Base-by-base conservation (phyloP, 2,888 invertebrate species). In the Stenodera caucasica region DNA sequence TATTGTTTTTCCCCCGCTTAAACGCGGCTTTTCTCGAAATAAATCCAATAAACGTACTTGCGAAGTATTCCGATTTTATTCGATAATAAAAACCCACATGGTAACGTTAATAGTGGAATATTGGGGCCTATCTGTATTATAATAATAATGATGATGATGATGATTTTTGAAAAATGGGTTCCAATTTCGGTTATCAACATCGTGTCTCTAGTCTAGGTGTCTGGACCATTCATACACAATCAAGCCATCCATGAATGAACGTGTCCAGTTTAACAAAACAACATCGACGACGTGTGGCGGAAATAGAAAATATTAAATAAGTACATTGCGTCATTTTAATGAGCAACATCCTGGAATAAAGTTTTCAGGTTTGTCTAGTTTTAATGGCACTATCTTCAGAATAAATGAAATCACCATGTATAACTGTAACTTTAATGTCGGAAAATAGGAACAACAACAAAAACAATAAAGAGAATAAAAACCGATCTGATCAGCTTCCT, bases 321-420 rank as follows among this genome's bases (percentile, higher is more conserved):
- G 64, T 67, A 67, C 61, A 64, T 58, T 62, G 67, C 67, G 68
- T 68, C 66, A 66, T 62, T 66, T 69, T 70, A 70, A 70, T 70
- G 66, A 65, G 67, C 67, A 63, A 65, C 70, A 69, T 70, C 70
- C 70, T 69, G 70, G 59, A 64, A 63, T 66, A 68, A 55, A 62
- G 64, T 68, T 66, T 66, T 68, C 70, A 66, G 70, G 70, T 70
- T 68, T 69, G 68, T 70, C 70, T 70, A 67, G 67, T 69, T 60
- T 70, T 69, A 67, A 69, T 68, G 60, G 60, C 60, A 62, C 59
- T 60, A 64, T 61, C 45, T 61, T 66, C 60, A 57, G 67, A 67
- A 68, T 70, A 67, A 69, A 70, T 67, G 64, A 63, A 69, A 63
- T 59, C 59, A 51, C 53, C 63, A 51, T 30, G 14, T n/a, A n/a